Evolutionary conservation across 23 tunicate genomes (phyloP).

Genomic region (Styela plicata): DNA sequence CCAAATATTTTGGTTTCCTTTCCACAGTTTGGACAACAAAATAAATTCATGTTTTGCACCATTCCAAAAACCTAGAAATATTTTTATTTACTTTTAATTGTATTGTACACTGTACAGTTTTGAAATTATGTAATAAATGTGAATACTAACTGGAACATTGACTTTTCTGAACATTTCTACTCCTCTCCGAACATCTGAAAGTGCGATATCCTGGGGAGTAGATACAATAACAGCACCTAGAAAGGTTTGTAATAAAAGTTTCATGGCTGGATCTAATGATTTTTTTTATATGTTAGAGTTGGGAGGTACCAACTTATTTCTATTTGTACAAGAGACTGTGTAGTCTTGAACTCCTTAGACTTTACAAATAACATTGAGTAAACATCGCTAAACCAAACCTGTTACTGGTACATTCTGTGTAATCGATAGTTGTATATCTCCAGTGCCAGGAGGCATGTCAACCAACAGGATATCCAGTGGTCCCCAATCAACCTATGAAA

Average conservation of each 20-base stretch:
- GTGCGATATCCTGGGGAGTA: constrained; percentile 66
- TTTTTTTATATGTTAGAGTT: no score
- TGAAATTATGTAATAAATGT: neutral
- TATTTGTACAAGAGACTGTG: no score
- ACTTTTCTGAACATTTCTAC: constrained; percentile 57
- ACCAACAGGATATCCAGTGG: constrained; percentile 40
- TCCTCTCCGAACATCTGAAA: constrained; percentile 52
- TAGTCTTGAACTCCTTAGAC: no score
- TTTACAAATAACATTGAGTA: no score
- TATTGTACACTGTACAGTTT: neutral
- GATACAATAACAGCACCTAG: constrained; percentile 60
- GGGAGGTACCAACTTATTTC: no score
- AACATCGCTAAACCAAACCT: no score
- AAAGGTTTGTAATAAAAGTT: neutral
- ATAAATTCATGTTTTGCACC: constrained; percentile 54
- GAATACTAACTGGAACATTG: constrained; percentile 35
- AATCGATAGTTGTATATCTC: constrained; percentile 58
- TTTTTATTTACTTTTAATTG: neutral
- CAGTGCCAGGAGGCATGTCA: constrained; percentile 77
- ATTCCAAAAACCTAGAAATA: constrained; percentile 43
- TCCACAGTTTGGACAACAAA: constrained; percentile 55
- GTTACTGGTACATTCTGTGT: constrained; percentile 58
- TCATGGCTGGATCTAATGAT: no score
- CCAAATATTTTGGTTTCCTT: constrained; percentile 43
- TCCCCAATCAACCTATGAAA: constrained; percentile 47